These are phyloP conservation scores for Arbacia lixula DNA, from an alignment of 53 echinoderm and acorn worm genomes.

Conservation along the genomic window DNA sequence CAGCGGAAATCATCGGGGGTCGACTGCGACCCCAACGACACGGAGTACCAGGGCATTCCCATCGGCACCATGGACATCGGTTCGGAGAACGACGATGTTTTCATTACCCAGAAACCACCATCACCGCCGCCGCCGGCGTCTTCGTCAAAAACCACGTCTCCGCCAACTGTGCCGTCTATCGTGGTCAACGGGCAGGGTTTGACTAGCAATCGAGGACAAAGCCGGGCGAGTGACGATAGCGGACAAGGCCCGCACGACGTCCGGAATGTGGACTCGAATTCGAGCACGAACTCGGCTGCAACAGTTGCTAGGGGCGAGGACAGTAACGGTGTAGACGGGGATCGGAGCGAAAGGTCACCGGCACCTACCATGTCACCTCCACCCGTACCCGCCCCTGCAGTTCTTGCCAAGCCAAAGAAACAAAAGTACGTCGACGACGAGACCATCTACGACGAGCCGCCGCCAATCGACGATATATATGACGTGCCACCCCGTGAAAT, in stretches of 20 bases:
- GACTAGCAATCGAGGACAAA: neutral
- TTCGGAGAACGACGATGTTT: constrained; percentile 16
- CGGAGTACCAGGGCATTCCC: constrained; percentile 29
- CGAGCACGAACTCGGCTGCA: constrained; percentile 28
- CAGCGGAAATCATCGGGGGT: constrained; percentile 48
- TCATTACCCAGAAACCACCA: constrained; percentile 10
- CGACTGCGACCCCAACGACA: constrained; percentile 31
- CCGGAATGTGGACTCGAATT: constrained; percentile 10
- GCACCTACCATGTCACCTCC: constrained; percentile 2
- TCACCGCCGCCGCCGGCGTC: neutral
- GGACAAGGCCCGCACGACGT: constrained; percentile 46
- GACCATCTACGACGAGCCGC: constrained; percentile 37
- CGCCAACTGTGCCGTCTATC: constrained; percentile 29
- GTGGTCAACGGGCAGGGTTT: neutral
- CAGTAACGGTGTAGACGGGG: neutral
- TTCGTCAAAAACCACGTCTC: neutral
- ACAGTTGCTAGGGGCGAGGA: constrained; percentile 4
- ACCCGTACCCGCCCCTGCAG: constrained; percentile 23
- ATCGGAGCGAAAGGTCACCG: neutral
- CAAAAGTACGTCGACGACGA: constrained; percentile 31
- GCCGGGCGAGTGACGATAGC: constrained; percentile 52
- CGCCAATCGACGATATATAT: constrained; percentile 28
- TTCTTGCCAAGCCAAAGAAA: constrained; percentile 3
- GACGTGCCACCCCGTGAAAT: constrained; percentile 33
- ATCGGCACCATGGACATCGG: constrained; percentile 2